Percentiles rank a stretch among this genome's conserved stretches.
These are phyloP conservation scores for Novumbra hubbsi DNA, from an alignment of 2,797 vertebrate genomes.

Conservation along the genomic window DNA sequence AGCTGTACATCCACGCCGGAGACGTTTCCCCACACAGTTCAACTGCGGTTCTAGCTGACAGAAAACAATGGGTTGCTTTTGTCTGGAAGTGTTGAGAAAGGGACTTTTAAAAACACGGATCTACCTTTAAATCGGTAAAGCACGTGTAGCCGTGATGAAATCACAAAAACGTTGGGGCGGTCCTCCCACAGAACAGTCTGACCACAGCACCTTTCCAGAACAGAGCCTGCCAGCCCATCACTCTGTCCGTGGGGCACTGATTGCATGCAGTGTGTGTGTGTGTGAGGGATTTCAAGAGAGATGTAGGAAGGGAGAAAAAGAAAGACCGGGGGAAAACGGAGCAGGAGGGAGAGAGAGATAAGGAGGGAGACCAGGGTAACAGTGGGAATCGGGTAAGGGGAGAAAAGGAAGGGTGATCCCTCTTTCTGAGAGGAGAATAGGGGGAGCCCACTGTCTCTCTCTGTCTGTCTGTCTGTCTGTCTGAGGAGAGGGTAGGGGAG, in stretches of 20 bases:
- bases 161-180: slow-evolving; percentile 8
- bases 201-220: slow-evolving; percentile 15
- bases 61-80: not conserved
- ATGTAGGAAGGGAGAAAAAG: not conserved
- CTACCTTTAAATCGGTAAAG: slow-evolving; percentile 22
- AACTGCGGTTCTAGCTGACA: not conserved
- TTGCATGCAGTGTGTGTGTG: slow-evolving; percentile 27
- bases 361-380: slow-evolving; percentile 14
- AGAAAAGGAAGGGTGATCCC: too few species aligned
- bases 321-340: not conserved
- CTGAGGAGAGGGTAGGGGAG: slow-evolving; percentile 13
- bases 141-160: slow-evolving; percentile 37
- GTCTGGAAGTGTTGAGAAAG: not conserved
- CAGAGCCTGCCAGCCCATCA: too few species aligned
- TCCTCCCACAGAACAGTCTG: slow-evolving; percentile 15
- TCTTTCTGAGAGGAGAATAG: slow-evolving; percentile 38
- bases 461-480: slow-evolving; percentile 38
- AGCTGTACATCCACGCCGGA: not conserved
- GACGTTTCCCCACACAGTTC: not conserved
- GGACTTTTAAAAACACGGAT: not conserved
- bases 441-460: slow-evolving; percentile 25
- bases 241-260: slow-evolving; percentile 46
- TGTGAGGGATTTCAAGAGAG: slow-evolving; percentile 2
- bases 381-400: not conserved
- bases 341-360: not conserved